These are phyloP conservation scores for Plecotus auritus DNA, from an alignment of 2,113 vertebrate species.

Conservation along the genomic window DNA sequence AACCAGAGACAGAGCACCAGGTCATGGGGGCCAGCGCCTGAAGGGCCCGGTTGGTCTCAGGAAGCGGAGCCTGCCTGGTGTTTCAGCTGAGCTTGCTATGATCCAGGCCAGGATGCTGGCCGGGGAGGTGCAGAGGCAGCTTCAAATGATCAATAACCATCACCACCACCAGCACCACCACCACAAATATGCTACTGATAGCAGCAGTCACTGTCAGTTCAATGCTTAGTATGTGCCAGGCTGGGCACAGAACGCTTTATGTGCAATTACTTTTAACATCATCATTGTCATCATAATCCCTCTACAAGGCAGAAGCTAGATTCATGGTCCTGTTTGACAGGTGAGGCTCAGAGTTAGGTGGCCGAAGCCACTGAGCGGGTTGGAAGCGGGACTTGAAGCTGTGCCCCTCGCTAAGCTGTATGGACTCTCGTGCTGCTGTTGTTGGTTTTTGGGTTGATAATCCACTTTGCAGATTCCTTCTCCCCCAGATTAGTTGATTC, in stretches of 20 bases:
- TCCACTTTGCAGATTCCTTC: neutral
- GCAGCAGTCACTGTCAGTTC: neutral
- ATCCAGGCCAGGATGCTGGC: neutral
- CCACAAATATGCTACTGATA: neutral
- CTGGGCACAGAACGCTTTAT: rapidly evolving
- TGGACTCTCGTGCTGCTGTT: neutral
- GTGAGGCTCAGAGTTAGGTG: neutral
- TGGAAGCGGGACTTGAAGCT: neutral
- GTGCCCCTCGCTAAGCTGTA: neutral
- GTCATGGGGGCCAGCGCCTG: conserved; percentile 38
- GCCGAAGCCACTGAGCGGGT: rapidly evolving
- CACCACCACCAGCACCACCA: neutral
- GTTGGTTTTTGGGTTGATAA: neutral
- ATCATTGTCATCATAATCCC: neutral
- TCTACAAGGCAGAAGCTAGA: neutral
- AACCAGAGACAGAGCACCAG: conserved; percentile 53
- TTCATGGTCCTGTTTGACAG: neutral
- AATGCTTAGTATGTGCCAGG: neutral
- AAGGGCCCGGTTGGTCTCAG: neutral
- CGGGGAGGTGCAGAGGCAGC: neutral
- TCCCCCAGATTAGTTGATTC: neutral
- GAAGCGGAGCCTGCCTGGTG: neutral
- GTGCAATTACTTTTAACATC: neutral
- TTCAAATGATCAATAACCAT: neutral
- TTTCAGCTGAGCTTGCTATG: rapidly evolving